A percentile compares a stretch with the other conserved stretches of the same genome.
These are phyloP conservation scores for Chelmon rostratus DNA, from an alignment of 2,797 vertebrate species.

Conservation along the genomic window DNA sequence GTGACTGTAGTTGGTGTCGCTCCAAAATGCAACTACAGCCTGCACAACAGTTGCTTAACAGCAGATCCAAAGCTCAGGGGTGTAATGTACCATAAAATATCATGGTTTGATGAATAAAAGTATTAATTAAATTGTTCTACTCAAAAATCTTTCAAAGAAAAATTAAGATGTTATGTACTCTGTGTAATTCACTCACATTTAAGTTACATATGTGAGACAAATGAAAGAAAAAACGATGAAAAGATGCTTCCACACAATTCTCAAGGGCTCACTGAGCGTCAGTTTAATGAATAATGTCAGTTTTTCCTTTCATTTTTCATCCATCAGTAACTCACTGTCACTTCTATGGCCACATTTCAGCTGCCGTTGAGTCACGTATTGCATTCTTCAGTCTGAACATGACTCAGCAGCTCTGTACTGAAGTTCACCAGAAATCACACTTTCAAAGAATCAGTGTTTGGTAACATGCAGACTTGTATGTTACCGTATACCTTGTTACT, in stretches of 20 bases:
- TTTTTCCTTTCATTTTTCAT: background rate
- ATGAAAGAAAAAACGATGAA: background rate
- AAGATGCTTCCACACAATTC: too few relatives aligned
- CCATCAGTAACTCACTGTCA: background rate
- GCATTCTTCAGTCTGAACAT: background rate
- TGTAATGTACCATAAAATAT: background rate
- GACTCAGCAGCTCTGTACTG: background rate
- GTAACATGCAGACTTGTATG: too few relatives aligned
- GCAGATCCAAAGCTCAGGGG: slow-evolving; percentile 2
- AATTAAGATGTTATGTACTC: too few relatives aligned
- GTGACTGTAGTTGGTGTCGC: slow-evolving; percentile 8
- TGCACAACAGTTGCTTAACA: slow-evolving; percentile 7
- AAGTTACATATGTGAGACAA: background rate
- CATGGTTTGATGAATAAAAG: background rate
- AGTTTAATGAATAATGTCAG: too few relatives aligned
- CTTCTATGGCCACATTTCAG: background rate
- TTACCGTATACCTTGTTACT: too few relatives aligned
- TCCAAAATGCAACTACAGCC: slow-evolving; percentile 6
- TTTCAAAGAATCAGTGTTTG: too few relatives aligned
- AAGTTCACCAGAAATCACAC: background rate
- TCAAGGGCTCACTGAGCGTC: too few relatives aligned
- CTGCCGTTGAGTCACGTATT: background rate
- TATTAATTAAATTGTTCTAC: background rate
- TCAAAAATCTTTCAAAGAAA: background rate
- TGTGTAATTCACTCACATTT: too few relatives aligned